Evolutionary conservation across 2,888 invertebrate species (phyloP).

Genomic region (Eurois occulta): DNA sequence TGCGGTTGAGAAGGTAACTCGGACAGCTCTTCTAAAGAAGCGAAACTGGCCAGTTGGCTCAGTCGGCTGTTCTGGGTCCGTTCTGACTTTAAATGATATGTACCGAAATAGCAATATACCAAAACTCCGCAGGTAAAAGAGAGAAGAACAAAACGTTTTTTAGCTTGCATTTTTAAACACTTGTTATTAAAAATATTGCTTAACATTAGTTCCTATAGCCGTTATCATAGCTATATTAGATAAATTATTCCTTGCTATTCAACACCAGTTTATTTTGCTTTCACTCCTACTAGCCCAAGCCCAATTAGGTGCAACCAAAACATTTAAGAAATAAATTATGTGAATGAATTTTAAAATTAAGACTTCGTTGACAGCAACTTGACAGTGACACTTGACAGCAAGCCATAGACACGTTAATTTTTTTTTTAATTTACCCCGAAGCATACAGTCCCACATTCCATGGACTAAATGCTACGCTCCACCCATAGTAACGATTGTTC

Average conservation of each 20-base stretch:
- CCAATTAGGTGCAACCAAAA: not conserved
- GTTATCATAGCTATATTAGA: not conserved
- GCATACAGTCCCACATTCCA: no score
- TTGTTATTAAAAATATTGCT: not conserved
- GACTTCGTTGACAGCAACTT: not conserved
- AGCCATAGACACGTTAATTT: no score
- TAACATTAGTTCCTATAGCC: not conserved
- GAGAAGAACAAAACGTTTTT: slow-evolving; percentile 84
- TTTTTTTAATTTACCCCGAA: no score
- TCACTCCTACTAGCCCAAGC: not conserved
- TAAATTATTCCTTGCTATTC: slow-evolving; percentile 1
- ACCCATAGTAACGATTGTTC: no score
- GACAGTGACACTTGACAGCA: not conserved
- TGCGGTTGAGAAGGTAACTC: slow-evolving; percentile 80
- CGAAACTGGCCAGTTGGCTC: slow-evolving; percentile 81
- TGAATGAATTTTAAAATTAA: no score
- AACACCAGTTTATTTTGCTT: not conserved
- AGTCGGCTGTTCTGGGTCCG: slow-evolving; percentile 73
- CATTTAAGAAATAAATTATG: not conserved
- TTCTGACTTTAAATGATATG: slow-evolving; percentile 87
- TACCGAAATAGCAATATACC: slow-evolving; percentile 81
- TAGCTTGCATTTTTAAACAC: slow-evolving; percentile 81
- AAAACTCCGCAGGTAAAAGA: slow-evolving; percentile 77
- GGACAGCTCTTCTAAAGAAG: slow-evolving; percentile 83
- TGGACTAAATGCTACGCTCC: no score